Evolutionary conservation across 2,888 invertebrate genomes (phyloP).

Genomic region (Apodemia hepburni): DNA sequence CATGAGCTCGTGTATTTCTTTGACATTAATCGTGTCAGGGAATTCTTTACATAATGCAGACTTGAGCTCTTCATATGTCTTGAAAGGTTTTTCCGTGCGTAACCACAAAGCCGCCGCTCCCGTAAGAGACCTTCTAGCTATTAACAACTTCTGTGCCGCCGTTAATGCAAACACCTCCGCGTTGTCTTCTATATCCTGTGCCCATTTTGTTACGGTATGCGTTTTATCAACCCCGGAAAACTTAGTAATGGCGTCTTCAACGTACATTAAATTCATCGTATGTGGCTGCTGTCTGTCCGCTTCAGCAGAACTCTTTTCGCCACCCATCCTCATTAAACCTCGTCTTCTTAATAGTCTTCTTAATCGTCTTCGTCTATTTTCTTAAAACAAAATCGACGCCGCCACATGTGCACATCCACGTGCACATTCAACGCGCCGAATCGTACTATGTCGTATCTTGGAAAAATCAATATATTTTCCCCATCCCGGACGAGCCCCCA

Average conservation of each 20-base stretch:
- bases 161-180: background rate
- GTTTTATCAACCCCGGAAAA: background rate
- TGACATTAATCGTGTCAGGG: background rate
- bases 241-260: background rate
- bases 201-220: background rate
- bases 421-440: background rate
- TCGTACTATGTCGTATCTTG: background rate
- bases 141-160: background rate
- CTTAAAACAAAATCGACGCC: background rate
- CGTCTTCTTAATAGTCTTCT: background rate
- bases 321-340: too few relatives aligned
- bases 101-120: background rate
- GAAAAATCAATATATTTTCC: background rate
- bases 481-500: slow-evolving; percentile 3
- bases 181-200: background rate
- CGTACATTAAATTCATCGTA: background rate
- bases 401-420: background rate
- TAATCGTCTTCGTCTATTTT: background rate
- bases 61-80: background rate
- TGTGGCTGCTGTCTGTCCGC: background rate
- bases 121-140: background rate
- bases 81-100: background rate
- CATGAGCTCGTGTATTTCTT: slow-evolving; percentile 5
- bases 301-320: too few relatives aligned
- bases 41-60: background rate